Conservation (phyloP, 30 jellyfish, hydroid and myxozoan species). For the Hydractinia echinata region DNA sequence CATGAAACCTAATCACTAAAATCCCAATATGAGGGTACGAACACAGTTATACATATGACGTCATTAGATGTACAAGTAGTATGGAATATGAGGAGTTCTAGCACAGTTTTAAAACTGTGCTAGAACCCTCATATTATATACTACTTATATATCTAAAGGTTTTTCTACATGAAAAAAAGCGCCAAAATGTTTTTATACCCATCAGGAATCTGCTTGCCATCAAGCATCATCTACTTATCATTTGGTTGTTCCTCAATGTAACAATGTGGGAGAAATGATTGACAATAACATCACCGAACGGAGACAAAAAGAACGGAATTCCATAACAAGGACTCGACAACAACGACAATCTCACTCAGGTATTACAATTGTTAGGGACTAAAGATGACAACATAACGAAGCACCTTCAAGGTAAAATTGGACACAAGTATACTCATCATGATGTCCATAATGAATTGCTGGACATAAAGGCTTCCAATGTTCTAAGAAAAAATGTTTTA, state of each 20-base stretch:
- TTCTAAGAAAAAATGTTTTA: neutral
- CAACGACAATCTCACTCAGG: conserved; percentile 30
- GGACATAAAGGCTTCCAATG: neutral
- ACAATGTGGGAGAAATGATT: conserved; percentile 20
- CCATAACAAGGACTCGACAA: conserved; percentile 30
- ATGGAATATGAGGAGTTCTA: too few relatives aligned
- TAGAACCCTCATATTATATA: too few relatives aligned
- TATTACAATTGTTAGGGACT: conserved; percentile 25
- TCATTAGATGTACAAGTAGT: too few relatives aligned
- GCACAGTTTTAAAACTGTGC: too few relatives aligned
- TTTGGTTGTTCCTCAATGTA: conserved; percentile 19
- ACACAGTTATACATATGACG: too few relatives aligned
- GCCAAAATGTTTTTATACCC: neutral
- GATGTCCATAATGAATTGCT: conserved; percentile 16
- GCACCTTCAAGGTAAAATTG: conserved; percentile 34
- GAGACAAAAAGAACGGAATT: conserved; percentile 23
- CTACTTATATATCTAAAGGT: too few relatives aligned
- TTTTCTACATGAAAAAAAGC: too few relatives aligned
- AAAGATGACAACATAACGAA: conserved; percentile 32
- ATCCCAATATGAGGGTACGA: too few relatives aligned
- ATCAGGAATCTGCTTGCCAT: conserved; percentile 13
- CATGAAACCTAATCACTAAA: too few relatives aligned
- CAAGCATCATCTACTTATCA: neutral
- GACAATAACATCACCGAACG: neutral
- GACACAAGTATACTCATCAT: conserved; percentile 25